Evolutionary conservation across 2,113 vertebrate genomes (phyloP).

Genomic region (Mormyrus iriodes): DNA sequence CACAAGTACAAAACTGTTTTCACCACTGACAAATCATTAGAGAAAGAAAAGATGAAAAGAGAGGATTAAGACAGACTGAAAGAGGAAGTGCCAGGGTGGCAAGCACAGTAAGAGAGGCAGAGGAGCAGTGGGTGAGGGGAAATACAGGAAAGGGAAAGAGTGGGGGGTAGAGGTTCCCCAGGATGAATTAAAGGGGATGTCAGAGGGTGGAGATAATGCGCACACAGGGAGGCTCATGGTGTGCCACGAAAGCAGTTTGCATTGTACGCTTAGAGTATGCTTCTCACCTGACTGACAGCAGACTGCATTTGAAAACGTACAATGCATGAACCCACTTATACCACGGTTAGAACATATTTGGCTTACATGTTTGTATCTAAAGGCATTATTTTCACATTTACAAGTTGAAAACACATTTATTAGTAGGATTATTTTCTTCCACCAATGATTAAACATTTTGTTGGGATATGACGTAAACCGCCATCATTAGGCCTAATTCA

Average conservation of each 20-base stretch:
- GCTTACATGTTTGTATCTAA: too few species aligned
- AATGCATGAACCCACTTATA: neutral
- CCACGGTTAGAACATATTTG: neutral
- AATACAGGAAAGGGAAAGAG: slow-evolving; percentile 8
- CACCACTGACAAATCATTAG: neutral
- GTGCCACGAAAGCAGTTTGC: neutral
- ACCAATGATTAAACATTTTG: neutral
- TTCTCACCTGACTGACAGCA: too few species aligned
- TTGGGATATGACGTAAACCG: neutral
- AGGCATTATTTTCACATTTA: too few species aligned
- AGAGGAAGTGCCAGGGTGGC: neutral
- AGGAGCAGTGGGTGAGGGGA: neutral
- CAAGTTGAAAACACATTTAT: too few species aligned
- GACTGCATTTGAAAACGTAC: too few species aligned
- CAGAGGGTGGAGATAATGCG: neutral
- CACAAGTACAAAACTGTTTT: too few species aligned
- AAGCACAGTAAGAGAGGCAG: neutral
- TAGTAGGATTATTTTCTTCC: too few species aligned
- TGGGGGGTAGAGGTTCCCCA: neutral
- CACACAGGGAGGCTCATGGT: neutral
- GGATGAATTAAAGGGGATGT: neutral
- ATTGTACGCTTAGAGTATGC: neutral
- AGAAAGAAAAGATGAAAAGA: neutral
- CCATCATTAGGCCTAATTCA: too few species aligned
- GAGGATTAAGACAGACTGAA: neutral